Percentiles rank a stretch among this genome's conserved stretches.
phyloP scores from a whole-genome alignment of 2,888 invertebrate genomes.

The Heliconius charithonia region DNA sequence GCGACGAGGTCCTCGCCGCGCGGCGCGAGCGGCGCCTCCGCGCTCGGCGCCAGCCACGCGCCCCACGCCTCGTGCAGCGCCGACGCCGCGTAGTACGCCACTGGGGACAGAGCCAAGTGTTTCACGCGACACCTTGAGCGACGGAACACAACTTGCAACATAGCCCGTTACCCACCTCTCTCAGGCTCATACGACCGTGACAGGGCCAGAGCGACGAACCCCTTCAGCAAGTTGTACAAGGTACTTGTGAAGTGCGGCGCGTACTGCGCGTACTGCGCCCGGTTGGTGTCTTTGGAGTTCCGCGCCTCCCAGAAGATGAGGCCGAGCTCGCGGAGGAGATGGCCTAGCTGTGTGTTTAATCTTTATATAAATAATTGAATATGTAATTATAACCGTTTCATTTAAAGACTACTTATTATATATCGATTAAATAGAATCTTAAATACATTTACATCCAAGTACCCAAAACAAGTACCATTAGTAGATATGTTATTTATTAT shows the following conservation, averaged over 20 bases:
- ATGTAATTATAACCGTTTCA: too few species aligned
- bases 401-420: too few species aligned
- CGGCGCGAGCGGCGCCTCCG: constrained; percentile 56
- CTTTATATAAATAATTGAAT: too few species aligned
- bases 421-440: too few species aligned
- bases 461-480: too few species aligned
- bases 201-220: constrained; percentile 58
- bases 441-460: too few species aligned
- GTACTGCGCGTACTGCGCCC: constrained; percentile 49
- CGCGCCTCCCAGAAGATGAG: constrained; percentile 65
- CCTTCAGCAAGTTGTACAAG: constrained; percentile 55
- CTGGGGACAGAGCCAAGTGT: too few species aligned
- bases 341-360: constrained; percentile 57
- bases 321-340: constrained; percentile 65
- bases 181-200: constrained; percentile 62
- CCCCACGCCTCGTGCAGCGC: constrained; percentile 63
- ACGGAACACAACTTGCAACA: too few species aligned
- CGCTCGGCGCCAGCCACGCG: constrained; percentile 64
- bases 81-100: constrained; percentile 63
- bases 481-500: too few species aligned
- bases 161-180: constrained; percentile 64
- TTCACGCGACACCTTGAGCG: too few species aligned
- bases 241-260: constrained; percentile 56
- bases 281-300: constrained; percentile 19
- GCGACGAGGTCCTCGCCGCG: constrained; percentile 46